phyloP scores from a whole-genome alignment of 2,888 invertebrate species.

The Apamea anceps region DNA sequence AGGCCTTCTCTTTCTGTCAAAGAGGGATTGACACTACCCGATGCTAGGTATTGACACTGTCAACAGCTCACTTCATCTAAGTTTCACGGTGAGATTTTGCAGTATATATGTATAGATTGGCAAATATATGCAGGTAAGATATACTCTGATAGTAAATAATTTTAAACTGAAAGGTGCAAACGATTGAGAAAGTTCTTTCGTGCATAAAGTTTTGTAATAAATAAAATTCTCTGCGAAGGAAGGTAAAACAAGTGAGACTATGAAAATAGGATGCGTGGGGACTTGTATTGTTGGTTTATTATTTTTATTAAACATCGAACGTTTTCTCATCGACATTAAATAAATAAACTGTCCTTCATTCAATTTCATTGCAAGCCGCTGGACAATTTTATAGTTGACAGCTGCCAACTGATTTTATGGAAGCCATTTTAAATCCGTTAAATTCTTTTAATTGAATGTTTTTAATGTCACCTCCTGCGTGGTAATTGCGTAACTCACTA shows the following conservation, averaged over 20 bases:
- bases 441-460: conserved; percentile 26
- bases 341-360: neutral
- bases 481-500: no score
- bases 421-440: conserved; percentile 25
- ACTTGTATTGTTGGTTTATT: neutral
- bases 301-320: neutral
- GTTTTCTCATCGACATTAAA: neutral
- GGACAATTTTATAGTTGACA: conserved; percentile 21
- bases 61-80: no score
- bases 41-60: no score
- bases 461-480: neutral
- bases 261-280: neutral
- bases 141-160: neutral
- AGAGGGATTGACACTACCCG: no score
- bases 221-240: neutral
- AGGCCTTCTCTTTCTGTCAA: no score
- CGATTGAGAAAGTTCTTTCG: neutral
- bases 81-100: no score
- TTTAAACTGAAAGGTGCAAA: neutral
- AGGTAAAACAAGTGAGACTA: neutral
- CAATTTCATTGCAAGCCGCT: neutral
- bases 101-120: no score
- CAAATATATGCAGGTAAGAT: neutral
- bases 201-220: neutral
- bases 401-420: conserved; percentile 44